These are phyloP conservation scores for Tokudaia tokunoshimensis DNA, from an alignment of 2,797 vertebrate genomes.

Conservation along the genomic window DNA sequence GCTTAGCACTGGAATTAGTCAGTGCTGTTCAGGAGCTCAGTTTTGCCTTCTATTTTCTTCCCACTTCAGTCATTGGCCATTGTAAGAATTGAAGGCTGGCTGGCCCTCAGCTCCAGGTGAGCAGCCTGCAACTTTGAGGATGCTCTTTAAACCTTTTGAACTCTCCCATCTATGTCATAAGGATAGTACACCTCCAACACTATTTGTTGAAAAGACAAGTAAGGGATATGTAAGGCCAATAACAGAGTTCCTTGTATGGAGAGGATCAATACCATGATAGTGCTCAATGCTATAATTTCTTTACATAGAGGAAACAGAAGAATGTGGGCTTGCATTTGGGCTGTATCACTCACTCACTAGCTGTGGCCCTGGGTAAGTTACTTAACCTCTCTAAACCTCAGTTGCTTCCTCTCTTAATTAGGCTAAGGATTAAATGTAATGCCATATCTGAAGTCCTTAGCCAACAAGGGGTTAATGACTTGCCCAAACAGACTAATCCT, in stretches of 20 bases:
- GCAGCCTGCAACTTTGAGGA: not conserved
- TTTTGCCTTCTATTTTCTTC: not conserved
- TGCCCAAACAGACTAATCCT: not conserved
- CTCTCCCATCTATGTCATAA: not conserved
- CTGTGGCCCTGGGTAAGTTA: not conserved
- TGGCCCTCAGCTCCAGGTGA: not conserved
- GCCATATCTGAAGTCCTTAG: not conserved
- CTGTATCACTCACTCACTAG: not conserved
- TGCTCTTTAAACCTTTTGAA: not conserved
- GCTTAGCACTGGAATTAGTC: not conserved
- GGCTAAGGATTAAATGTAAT: not conserved
- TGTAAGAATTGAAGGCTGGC: not conserved
- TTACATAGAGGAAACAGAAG: constrained; percentile 33
- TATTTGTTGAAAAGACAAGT: constrained; percentile 1
- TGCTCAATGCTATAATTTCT: not conserved
- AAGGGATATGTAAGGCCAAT: not conserved
- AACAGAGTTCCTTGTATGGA: not conserved
- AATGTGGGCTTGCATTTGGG: not conserved
- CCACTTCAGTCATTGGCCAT: not conserved
- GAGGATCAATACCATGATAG: not conserved
- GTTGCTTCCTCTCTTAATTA: constrained; percentile 23
- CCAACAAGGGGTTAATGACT: not conserved
- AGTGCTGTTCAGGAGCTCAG: not conserved
- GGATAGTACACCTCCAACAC: not conserved
- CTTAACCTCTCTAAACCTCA: constrained; percentile 13